Evolutionary conservation across 2,797 vertebrate species (phyloP), one percentile per base, ranked within the genome.

Genomic region (Poecilia wingei): DNA sequence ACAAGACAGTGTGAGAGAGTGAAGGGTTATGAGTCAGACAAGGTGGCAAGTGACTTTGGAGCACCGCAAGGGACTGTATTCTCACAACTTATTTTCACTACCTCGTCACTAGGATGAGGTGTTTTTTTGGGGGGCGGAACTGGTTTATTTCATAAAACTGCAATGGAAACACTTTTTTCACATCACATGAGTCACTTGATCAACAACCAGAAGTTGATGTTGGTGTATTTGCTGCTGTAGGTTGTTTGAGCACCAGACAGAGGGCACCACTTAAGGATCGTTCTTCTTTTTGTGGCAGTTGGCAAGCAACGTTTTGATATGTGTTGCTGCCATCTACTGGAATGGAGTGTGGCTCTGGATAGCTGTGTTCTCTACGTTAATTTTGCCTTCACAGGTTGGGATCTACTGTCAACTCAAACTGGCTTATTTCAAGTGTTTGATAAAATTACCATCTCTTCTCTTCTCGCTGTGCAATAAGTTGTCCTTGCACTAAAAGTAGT

Each of bases 401-500:
- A 20, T 1, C 61, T 36, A 31, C 33, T 22, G 8, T 25, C 64
- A 22, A 25, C 41, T 43, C 1, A n/a, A 43, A n/a, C 22, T 43
- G 20, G 25, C 22, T 69, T 5, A 45, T n/a, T 69, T 69, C 41
- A 43, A 25, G 4, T 43, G 1, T 43, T 69, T 69, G 25, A 0
- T 5, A 70, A 45, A 41, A 68, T 41, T 4, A 22, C 5, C 0
- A 69, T 25, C 22, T 33, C 25, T n/a, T 25, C 22, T 33, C 25
- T n/a, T 31, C 28, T 20, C 25, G 20, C 18, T 59, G 28, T 14
- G 6, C 14, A 31, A 47, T 72, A 12, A 46, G n/a, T 28, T 72
- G 0, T 72, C 20, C 72, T 82, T 76, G 18, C 3, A 41, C 33
- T n/a, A 49, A 70, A 71, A 51, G 31, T 12, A 77, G 61, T 71